These are phyloP conservation scores for Hassar affinis DNA, from an alignment of 2,113 vertebrate species.

Conservation along the genomic window DNA sequence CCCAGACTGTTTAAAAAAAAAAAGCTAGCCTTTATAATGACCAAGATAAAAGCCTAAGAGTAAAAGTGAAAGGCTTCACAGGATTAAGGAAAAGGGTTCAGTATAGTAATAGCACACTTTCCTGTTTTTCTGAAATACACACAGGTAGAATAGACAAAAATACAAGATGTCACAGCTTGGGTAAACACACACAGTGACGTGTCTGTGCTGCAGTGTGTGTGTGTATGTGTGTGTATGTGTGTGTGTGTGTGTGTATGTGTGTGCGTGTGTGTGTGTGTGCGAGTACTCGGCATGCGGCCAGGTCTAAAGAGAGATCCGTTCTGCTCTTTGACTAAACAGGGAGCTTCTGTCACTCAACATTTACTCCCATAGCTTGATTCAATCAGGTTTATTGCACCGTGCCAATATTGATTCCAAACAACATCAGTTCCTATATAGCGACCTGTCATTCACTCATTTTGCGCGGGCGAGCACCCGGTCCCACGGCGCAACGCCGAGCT, in stretches of 20 bases:
- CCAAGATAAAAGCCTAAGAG: too few species aligned
- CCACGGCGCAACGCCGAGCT: background rate
- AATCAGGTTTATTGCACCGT: slow-evolving; percentile 17
- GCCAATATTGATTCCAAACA: slow-evolving; percentile 33
- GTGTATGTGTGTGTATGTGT: too few species aligned
- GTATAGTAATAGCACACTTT: too few species aligned
- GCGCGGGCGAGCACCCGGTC: background rate
- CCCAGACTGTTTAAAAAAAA: too few species aligned
- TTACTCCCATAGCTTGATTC: slow-evolving; percentile 29
- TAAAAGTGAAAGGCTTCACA: too few species aligned
- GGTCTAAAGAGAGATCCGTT: slow-evolving; percentile 2
- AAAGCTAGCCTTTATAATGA: too few species aligned
- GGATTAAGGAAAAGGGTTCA: too few species aligned
- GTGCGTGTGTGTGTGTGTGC: background rate
- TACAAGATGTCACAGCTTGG: too few species aligned
- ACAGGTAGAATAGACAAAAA: too few species aligned
- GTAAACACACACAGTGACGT: too few species aligned
- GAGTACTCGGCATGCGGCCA: background rate
- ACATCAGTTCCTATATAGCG: slow-evolving; percentile 25
- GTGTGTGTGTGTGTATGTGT: background rate
- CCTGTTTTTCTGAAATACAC: too few species aligned
- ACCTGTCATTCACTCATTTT: slow-evolving; percentile 41
- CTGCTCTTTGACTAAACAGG: background rate
- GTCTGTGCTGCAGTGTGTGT: too few species aligned
- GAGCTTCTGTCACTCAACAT: slow-evolving; percentile 29